Evolutionary conservation across 1,140 invertebrate species (phyloP).

Genomic region (Leucophenga varia): DNA sequence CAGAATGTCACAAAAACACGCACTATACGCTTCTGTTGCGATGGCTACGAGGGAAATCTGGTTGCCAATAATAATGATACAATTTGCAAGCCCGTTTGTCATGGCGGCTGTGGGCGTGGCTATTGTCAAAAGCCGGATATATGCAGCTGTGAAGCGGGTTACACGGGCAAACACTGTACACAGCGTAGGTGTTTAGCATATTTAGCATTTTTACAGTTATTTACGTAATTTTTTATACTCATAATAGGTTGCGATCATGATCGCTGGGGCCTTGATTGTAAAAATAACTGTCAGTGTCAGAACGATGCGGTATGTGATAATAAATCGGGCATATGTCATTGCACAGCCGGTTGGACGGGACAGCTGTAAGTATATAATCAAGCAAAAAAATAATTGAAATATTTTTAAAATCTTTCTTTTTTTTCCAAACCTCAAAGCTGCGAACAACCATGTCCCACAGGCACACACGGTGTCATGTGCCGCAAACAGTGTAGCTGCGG

Average conservation of each 20-base stretch:
- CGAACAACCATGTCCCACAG: conserved; percentile 44
- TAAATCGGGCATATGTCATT: conserved; percentile 44
- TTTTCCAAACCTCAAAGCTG: conserved; percentile 27
- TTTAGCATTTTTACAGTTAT: background rate
- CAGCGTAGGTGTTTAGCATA: conserved; percentile 34
- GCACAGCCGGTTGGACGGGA: conserved; percentile 46
- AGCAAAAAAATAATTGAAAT: background rate
- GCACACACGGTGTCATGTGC: conserved; percentile 51
- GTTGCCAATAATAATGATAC: conserved; percentile 48
- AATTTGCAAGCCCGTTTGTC: conserved; percentile 46
- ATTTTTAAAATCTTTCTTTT: background rate
- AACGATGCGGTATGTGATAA: conserved; percentile 50
- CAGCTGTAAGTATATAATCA: conserved; percentile 44
- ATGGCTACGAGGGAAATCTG: conserved; percentile 49
- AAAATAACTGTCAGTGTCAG: conserved; percentile 38
- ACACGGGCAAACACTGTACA: conserved; percentile 48
- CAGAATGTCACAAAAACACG: conserved; percentile 47
- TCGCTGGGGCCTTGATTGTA: conserved; percentile 50
- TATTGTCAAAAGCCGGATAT: conserved; percentile 43
- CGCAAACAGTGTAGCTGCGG: conserved; percentile 45
- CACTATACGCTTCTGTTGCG: conserved; percentile 49
- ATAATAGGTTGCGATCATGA: conserved; percentile 45
- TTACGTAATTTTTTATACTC: background rate
- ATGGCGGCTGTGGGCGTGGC: conserved; percentile 52
- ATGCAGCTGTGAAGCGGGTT: conserved; percentile 50